These are phyloP conservation scores for Phyllotreta striolata DNA, from an alignment of 2,888 invertebrate genomes.

Conservation along the genomic window DNA sequence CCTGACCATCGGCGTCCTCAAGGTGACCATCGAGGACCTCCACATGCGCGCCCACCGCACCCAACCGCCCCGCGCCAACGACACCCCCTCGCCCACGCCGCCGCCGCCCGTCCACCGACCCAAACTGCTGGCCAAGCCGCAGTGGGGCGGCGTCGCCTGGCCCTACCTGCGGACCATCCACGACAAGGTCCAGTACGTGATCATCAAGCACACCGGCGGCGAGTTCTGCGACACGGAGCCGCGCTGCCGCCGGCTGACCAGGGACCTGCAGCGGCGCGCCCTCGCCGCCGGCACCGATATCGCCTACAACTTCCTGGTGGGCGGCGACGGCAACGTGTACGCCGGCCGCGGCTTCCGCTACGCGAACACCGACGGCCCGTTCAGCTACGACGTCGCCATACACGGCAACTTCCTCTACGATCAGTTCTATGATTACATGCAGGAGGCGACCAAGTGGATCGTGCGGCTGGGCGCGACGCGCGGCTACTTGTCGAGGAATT, in stretches of 20 bases:
- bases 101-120: no score
- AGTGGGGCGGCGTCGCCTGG: slow-evolving; percentile 69
- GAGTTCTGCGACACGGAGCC: slow-evolving; percentile 60
- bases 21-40: slow-evolving; percentile 4
- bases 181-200: slow-evolving; percentile 46
- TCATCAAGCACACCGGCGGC: slow-evolving; percentile 64
- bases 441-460: slow-evolving; percentile 60
- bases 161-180: no score
- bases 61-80: background rate
- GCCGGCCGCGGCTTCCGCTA: slow-evolving; percentile 64
- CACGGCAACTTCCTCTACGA: slow-evolving; percentile 42
- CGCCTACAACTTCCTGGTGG: slow-evolving; percentile 63
- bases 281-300: slow-evolving; percentile 59
- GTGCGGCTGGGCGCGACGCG: slow-evolving; percentile 59
- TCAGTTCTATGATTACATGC: slow-evolving; percentile 56
- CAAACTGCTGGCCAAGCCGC: background rate
- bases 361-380: slow-evolving; percentile 47
- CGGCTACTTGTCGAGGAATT: slow-evolving; percentile 59
- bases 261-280: slow-evolving; percentile 61
- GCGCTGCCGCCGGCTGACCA: slow-evolving; percentile 62
- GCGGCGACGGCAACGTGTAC: slow-evolving; percentile 81
- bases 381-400: slow-evolving; percentile 41
- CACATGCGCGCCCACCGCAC: background rate
- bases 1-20: background rate
- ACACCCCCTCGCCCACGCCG: no score